phyloP scores from a whole-genome alignment of 2,797 vertebrate species.

The Pempheris klunzingeri region DNA sequence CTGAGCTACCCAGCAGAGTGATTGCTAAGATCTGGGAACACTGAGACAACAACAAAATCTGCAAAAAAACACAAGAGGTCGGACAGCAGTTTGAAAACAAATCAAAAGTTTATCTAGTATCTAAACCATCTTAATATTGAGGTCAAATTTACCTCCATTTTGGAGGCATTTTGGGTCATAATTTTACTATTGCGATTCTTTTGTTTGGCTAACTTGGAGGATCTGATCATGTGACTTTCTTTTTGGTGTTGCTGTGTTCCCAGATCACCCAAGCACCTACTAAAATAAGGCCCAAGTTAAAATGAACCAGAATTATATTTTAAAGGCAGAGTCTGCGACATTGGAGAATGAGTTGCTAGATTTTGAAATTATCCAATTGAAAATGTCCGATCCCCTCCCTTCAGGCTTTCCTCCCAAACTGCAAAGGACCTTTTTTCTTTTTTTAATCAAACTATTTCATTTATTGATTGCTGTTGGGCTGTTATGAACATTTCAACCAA shows the following conservation, averaged over 20 bases:
- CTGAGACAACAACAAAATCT: slow-evolving; percentile 24
- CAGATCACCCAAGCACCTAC: too few species aligned
- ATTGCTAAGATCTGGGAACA: slow-evolving; percentile 31
- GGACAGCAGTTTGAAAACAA: slow-evolving; percentile 3
- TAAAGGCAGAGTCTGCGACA: not conserved
- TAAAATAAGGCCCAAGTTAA: too few species aligned
- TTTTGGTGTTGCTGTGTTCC: not conserved
- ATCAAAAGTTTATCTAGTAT: not conserved
- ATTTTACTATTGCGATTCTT: not conserved
- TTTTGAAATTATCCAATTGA: too few species aligned
- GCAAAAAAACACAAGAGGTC: slow-evolving; percentile 19
- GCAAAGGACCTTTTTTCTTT: too few species aligned
- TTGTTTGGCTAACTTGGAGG: not conserved
- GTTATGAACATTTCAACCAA: too few species aligned
- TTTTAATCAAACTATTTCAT: too few species aligned
- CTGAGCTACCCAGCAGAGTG: slow-evolving; percentile 25
- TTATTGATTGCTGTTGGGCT: too few species aligned
- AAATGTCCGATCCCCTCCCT: too few species aligned
- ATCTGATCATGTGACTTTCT: not conserved
- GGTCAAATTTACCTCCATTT: too few species aligned
- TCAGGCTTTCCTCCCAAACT: too few species aligned
- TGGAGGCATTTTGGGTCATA: not conserved
- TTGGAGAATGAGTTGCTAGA: too few species aligned
- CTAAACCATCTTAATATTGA: slow-evolving; percentile 9
- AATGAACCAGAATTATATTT: too few species aligned